These are phyloP conservation scores for fruit fly (Drosophila melanogaster) DNA, from an alignment of 1,140 invertebrate species.

Conservation along the genomic window DNA sequence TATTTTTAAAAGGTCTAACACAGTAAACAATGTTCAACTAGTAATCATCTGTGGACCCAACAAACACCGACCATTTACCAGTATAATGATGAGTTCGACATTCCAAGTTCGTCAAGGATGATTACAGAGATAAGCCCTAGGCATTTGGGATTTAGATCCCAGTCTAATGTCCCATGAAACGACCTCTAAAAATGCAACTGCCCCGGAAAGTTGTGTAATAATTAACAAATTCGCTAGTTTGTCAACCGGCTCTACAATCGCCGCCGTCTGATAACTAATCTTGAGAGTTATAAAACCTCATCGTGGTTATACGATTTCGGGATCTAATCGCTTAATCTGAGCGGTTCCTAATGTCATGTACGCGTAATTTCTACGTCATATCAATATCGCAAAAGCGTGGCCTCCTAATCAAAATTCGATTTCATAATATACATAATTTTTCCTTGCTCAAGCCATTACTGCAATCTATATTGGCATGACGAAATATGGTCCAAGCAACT, in stretches of 20 bases:
- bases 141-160: conserved; percentile 33
- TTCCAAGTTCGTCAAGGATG: conserved; percentile 34
- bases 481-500: conserved; percentile 5
- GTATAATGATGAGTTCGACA: conserved; percentile 40
- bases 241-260: conserved; percentile 18
- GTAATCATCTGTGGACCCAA: conserved; percentile 3
- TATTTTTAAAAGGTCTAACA: too few relatives aligned
- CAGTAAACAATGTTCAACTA: conserved; percentile 2
- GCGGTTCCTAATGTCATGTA: conserved; percentile 10
- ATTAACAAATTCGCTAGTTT: conserved; percentile 18
- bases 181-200: conserved; percentile 64
- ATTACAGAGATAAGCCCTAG: conserved; percentile 47
- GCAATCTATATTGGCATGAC: background rate
- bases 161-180: conserved; percentile 71
- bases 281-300: conserved; percentile 17
- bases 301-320: conserved; percentile 3
- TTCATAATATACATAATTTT: background rate
- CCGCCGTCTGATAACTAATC: conserved; percentile 33
- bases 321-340: conserved; percentile 22
- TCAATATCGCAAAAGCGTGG: conserved; percentile 6
- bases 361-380: conserved; percentile 6
- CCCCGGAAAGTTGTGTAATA: conserved; percentile 39
- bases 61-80: conserved; percentile 39
- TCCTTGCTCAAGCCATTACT: background rate
- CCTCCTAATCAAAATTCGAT: conserved; percentile 16